Percentiles rank a stretch among this genome's conserved stretches.
phyloP scores from a whole-genome alignment of 1,140 invertebrate species.

The Trissolcus basalis region DNA sequence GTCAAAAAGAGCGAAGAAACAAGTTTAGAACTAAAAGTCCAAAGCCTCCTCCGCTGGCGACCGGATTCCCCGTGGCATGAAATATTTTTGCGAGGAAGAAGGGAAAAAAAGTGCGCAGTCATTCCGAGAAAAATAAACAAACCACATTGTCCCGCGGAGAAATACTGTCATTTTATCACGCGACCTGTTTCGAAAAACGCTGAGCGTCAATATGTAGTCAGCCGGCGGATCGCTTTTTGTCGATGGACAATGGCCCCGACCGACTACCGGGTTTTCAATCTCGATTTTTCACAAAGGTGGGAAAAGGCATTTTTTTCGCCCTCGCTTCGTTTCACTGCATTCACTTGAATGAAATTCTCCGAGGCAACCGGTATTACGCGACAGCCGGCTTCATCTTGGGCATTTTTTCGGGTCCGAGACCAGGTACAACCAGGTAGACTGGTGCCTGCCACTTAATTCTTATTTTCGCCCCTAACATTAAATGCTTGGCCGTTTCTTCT shows the following conservation, averaged over 20 bases:
- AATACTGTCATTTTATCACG: slow-evolving; percentile 21
- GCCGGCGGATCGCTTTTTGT: no score
- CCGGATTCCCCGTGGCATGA: no score
- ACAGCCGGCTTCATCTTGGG: slow-evolving; percentile 51
- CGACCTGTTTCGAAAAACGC: slow-evolving; percentile 29
- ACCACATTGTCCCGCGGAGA: slow-evolving; percentile 14
- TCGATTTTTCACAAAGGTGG: slow-evolving; percentile 57
- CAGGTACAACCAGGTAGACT: no score
- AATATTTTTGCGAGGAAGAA: slow-evolving; percentile 10
- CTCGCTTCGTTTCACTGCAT: slow-evolving; percentile 37
- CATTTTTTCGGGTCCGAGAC: no score
- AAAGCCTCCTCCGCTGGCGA: no score
- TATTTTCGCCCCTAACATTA: slow-evolving; percentile 63
- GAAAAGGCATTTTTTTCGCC: slow-evolving; percentile 50
- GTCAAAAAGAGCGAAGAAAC: no score
- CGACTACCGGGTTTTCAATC: slow-evolving; percentile 43
- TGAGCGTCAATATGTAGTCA: slow-evolving; percentile 4
- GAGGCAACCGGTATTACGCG: slow-evolving; percentile 59
- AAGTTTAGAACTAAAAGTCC: no score
- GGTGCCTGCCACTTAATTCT: slow-evolving; percentile 62
- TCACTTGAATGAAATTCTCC: slow-evolving; percentile 57
- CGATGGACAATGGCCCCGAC: slow-evolving; percentile 1
- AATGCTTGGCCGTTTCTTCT: slow-evolving; percentile 55
- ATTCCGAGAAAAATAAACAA: slow-evolving; percentile 21
- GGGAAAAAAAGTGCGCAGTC: slow-evolving; percentile 20